Base-by-base conservation (phyloP, 2,888 invertebrate species). In the Dexiosoma caninum region DNA sequence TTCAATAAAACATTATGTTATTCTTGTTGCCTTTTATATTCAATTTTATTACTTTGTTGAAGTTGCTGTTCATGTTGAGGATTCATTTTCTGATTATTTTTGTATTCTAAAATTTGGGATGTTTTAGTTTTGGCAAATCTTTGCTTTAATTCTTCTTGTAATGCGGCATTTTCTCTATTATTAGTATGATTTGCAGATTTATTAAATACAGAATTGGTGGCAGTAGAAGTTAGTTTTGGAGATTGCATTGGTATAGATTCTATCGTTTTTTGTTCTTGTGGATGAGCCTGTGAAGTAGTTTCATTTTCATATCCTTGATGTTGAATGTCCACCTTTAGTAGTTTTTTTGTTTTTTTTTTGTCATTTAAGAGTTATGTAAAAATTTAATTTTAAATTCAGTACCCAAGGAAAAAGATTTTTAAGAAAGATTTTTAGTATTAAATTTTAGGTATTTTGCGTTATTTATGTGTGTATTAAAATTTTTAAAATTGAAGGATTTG, bases 341-440 rank as follows among this genome's bases (percentile, higher is more conserved):
- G 8, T 71, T 37, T 44, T 46, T 14, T 66, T 37, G 32, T 2
- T 71, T 66, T 76, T 46, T 14, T 66, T 37, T 23, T 2, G 66
- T 66, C 70, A 27, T 49, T 74, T 53, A 10, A 30, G 5, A 8
- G 14, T 62, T 40, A 57, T 49, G 37, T 3, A 2, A 46, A 55
- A 59, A 14, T 53, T 64, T 27, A 16, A 32, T 44, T 71, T 71
- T 10, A 69, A 77, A 49, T 62, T 74, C 55, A 70, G 55, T 78
- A 80, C 77, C 78, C 75, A 75, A 67, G 75, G 78, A 81, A 75
- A 81, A 71, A 82, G 51, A 78, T 83, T 82, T 83, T 75, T 76
- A 69, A 64, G 60, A n/a, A 49, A 80, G 67, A 67, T 53, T 55
- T 62, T 46, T 23, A n/a, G 55, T 69, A 72, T 77, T 77, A 77